Evolutionary conservation across 1,140 invertebrate species (phyloP).

Genomic region (Agraylea sexmaculata): DNA sequence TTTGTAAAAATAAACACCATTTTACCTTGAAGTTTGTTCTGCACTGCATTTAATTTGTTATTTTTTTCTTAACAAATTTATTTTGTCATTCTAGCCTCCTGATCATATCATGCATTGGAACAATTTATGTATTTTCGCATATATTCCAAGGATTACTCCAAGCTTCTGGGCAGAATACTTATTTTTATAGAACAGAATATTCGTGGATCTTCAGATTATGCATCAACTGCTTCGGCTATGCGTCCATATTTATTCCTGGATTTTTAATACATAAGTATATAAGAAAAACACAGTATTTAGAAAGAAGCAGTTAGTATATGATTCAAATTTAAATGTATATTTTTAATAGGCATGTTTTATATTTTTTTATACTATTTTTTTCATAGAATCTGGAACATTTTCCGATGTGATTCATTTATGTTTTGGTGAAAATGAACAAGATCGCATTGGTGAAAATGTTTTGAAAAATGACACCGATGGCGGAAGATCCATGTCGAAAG

Average conservation of each 20-base stretch:
- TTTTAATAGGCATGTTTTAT: not conserved
- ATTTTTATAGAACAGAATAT: conserved; percentile 35
- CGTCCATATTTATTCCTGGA: conserved; percentile 76
- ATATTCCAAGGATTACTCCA: conserved; percentile 40
- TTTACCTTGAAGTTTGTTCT: too few species aligned
- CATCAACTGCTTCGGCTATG: conserved; percentile 81
- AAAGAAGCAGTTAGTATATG: conserved; percentile 54
- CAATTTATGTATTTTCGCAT: conserved; percentile 42
- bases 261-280: conserved; percentile 77
- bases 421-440: conserved; percentile 46
- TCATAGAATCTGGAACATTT: conserved; percentile 43
- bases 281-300: conserved; percentile 66
- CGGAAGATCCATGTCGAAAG: conserved; percentile 25
- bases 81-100: conserved; percentile 31
- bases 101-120: conserved; percentile 35
- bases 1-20: too few species aligned
- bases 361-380: conserved; percentile 14
- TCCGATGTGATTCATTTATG: conserved; percentile 46
- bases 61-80: too few species aligned
- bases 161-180: conserved; percentile 32
- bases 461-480: conserved; percentile 15
- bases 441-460: conserved; percentile 23
- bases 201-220: conserved; percentile 66
- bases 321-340: conserved; percentile 9
- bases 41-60: too few species aligned